Percentiles rank a stretch among this genome's conserved stretches.
These are phyloP conservation scores for Pipra filicauda DNA, from an alignment of 2,113 vertebrate species.

Conservation along the genomic window DNA sequence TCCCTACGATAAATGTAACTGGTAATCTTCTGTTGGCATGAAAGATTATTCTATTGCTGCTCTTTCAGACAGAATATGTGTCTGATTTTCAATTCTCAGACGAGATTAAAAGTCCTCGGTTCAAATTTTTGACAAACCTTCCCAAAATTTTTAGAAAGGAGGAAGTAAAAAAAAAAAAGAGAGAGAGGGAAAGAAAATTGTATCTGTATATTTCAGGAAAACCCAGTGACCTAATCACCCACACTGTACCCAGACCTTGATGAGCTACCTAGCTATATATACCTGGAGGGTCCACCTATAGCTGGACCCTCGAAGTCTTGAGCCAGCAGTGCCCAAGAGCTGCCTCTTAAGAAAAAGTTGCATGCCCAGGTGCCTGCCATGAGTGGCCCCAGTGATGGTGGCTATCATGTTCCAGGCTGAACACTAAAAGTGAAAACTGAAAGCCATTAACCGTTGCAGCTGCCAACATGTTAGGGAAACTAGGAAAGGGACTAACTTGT, in stretches of 20 bases:
- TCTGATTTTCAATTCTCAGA: background rate
- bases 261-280: background rate
- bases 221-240: background rate
- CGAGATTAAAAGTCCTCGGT: background rate
- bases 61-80: background rate
- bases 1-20: background rate
- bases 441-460: conserved; percentile 3
- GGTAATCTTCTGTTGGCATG: background rate
- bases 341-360: background rate
- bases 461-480: background rate
- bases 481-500: background rate
- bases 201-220: background rate
- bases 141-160: background rate
- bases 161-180: background rate
- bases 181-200: background rate
- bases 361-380: fast-evolving
- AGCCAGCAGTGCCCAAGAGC: background rate
- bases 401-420: background rate
- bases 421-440: conserved; percentile 31
- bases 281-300: background rate
- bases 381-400: background rate
- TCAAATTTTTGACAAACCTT: background rate
- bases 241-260: background rate
- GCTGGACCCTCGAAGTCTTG: background rate
- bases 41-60: background rate